Conservation (phyloP, 2,888 invertebrate species). For the Eupithecia vulgata region DNA sequence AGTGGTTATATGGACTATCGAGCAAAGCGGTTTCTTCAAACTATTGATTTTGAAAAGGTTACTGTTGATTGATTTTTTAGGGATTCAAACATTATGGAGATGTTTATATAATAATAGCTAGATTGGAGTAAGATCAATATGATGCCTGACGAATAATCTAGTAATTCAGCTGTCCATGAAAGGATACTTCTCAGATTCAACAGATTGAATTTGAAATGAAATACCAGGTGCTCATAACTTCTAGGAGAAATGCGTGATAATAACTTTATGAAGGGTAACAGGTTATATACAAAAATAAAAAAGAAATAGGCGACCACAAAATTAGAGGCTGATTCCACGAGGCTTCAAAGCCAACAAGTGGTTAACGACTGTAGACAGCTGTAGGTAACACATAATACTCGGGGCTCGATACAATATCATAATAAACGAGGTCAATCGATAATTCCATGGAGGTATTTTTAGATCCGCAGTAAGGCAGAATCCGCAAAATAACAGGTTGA, state of each 20-base stretch:
- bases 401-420: background rate
- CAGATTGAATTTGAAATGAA: background rate
- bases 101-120: background rate
- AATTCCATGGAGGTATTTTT: background rate
- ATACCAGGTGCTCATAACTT: constrained; percentile 2
- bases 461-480: background rate
- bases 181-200: too few relatives aligned
- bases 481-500: constrained; percentile 20
- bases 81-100: background rate
- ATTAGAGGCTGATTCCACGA: background rate
- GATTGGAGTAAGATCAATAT: background rate
- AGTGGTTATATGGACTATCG: background rate
- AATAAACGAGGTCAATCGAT: background rate
- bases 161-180: background rate
- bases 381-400: background rate
- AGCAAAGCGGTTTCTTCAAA: too few relatives aligned
- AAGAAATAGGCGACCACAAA: constrained; percentile 9
- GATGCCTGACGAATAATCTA: background rate
- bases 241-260: background rate
- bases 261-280: background rate
- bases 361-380: constrained; percentile 9
- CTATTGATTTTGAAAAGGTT: background rate
- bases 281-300: background rate
- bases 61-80: background rate
- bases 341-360: background rate